Base-by-base conservation (phyloP, 2,888 invertebrate species). In the Listrodromus nycthemerus region DNA sequence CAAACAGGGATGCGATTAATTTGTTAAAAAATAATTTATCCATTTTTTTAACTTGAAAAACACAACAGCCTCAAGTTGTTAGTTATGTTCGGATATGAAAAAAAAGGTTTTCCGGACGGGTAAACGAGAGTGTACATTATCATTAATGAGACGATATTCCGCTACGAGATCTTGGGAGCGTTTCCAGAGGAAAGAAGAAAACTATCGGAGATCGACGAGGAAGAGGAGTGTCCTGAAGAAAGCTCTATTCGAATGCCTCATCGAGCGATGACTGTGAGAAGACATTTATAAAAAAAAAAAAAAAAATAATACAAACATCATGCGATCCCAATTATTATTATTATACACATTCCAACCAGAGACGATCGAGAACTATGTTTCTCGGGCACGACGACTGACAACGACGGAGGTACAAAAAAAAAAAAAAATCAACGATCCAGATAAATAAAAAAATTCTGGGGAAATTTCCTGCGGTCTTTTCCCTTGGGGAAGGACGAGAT, bases 1-100 rank as follows among this genome's bases (percentile, higher is more conserved):
- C 77, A 86, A 79, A 86, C 80, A 55, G 78, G 82, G 88, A 84
- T 91, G 89, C 91, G 88, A 90, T 91, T 91, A 91, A 89, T 89
- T 78, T 80, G 83, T 91, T 88, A 90, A 52, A 8, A 41, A 50
- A 19, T 50, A 50, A 30, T 30, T 5, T 61, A 4, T 61, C 30
- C 7, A 10, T 58, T 58, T 30, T 33, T 88, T 24, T 50, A 70
- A 81, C 37, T 37, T 10, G 50, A 87, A 85, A 63, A 84, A 83
- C 84, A 86, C 86, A 82, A 84, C 52, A 87, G 70, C 48, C 50
- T 80, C 66, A 65, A n/a, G 66, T 71, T 27, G 45, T 83, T 84
- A 81, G 84, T 78, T 65, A 66, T 75, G 50, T 58, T 63, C 69
- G 37, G 37, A 16, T 24, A 41, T 21, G 6, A 13, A 58, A 16